phyloP scores from a whole-genome alignment of 2,113 vertebrate genomes.

The Odocoileus virginianus region DNA sequence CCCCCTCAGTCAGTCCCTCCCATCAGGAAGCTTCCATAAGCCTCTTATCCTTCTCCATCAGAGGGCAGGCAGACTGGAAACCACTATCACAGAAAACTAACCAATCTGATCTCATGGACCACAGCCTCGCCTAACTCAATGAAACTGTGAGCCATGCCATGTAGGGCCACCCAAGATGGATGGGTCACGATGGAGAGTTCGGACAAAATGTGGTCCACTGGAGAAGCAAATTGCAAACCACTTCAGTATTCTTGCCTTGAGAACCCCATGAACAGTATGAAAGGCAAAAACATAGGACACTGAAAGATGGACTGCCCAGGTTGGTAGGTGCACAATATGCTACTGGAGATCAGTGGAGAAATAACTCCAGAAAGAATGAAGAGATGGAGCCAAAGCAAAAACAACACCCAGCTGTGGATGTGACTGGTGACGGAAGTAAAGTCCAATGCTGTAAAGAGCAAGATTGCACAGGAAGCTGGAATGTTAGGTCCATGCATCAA shows the following conservation, averaged over 20 bases:
- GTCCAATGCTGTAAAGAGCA: background rate
- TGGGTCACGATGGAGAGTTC: no score
- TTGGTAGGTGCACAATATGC: background rate
- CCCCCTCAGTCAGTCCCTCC: no score
- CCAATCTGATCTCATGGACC: no score
- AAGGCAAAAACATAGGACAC: background rate
- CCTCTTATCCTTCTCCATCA: no score
- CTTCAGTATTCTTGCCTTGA: background rate
- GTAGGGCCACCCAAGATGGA: no score
- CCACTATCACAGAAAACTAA: no score
- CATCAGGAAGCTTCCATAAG: no score
- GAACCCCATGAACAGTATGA: background rate
- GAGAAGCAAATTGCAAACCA: background rate
- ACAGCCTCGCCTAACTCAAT: no score
- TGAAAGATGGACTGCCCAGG: background rate
- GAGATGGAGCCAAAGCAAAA: background rate
- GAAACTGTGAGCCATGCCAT: no score
- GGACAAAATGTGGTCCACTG: no score
- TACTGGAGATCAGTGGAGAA: background rate
- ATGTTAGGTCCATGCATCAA: background rate
- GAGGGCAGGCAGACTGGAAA: no score
- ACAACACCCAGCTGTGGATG: background rate
- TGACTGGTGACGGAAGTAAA: background rate
- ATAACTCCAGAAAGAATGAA: background rate
- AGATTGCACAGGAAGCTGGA: background rate